Evolutionary conservation across 2,797 vertebrate genomes (phyloP).

Genomic region (Coranthus polyacanthus): DNA sequence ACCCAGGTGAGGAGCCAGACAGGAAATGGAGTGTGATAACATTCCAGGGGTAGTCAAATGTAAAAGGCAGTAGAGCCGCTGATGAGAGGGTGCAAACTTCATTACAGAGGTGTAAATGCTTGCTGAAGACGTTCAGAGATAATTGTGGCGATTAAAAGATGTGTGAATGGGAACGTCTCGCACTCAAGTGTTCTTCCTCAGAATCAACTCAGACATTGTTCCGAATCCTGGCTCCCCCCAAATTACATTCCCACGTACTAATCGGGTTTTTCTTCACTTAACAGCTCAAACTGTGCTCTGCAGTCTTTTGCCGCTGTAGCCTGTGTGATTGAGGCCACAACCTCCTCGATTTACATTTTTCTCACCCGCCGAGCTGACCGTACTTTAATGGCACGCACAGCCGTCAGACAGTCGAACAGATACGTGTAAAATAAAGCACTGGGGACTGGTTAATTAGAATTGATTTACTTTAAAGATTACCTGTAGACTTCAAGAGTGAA

Average conservation of each 20-base stretch:
- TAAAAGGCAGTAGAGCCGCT: slow-evolving; percentile 30
- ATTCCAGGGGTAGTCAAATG: slow-evolving; percentile 30
- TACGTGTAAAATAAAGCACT: slow-evolving; percentile 6
- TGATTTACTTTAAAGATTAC: slow-evolving; percentile 9
- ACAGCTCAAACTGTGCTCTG: slow-evolving; percentile 2
- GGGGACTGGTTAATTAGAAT: slow-evolving; percentile 23
- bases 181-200: slow-evolving; percentile 41
- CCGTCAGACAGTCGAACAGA: slow-evolving; percentile 11
- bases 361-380: too few relatives aligned
- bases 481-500: background rate
- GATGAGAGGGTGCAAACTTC: slow-evolving; percentile 70
- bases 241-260: slow-evolving; percentile 45
- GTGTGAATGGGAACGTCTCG: slow-evolving; percentile 72
- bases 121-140: slow-evolving; percentile 56
- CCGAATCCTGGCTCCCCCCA: slow-evolving; percentile 6
- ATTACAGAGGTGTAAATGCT: slow-evolving; percentile 70
- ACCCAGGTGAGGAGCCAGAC: background rate
- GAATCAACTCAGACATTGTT: slow-evolving; percentile 51
- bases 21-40: slow-evolving; percentile 40
- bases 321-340: background rate
- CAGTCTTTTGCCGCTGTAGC: background rate
- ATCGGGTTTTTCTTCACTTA: slow-evolving; percentile 9
- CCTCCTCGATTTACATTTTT: slow-evolving; percentile 2
- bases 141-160: slow-evolving; percentile 66
- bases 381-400: background rate